Evolutionary conservation across 1,140 invertebrate species (phyloP), one percentile per base, ranked within the genome.

Genomic region (Rhopalosiphum maidis): DNA sequence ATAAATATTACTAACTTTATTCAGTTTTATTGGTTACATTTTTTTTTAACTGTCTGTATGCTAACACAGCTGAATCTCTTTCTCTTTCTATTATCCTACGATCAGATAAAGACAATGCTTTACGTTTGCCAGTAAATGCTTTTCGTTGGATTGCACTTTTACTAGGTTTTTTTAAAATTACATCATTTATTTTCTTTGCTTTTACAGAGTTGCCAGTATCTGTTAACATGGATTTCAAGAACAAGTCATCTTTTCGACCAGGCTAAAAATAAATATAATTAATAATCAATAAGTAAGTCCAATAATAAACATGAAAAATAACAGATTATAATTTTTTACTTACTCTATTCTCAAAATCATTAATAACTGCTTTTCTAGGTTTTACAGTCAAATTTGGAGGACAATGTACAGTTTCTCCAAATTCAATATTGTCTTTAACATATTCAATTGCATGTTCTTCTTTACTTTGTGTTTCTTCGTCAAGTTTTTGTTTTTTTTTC

Each of bases 361-460:
- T 92, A 35, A 88, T 77, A 48, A 94, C 94, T 68, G 95, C 95
- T 94, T 96, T 96, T 94, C 95, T 95, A 5, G 96, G 96, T 77
- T 94, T 94, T 30, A 95, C 94, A 93, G 95, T 96, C 0, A 97
- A 95, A 94, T 95, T 95, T 15, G 97, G 97, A 30, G 97, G 97
- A 93, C 95, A 96, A 94, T 97, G 96, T n/a, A 95, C 96, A 90
- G 96, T 95, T 94, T 97, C 97, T 5, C 97, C 97, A 95, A 97
- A 97, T 94, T 96, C 94, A 77, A 97, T 95, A 93, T 96, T 95
- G 94, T 97, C 97, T 86, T 95, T 95, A n/a, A 95, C 94, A 23
- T 91, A 94, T 41, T 95, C 93, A 90, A 95, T 95, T 35, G 95
- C 95, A 82, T 96, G 95, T 48, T 95, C 93, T 41, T 30, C 54